Conservation (phyloP, 1,140 invertebrate genomes). For the Drosophila micromelanica region DNA sequence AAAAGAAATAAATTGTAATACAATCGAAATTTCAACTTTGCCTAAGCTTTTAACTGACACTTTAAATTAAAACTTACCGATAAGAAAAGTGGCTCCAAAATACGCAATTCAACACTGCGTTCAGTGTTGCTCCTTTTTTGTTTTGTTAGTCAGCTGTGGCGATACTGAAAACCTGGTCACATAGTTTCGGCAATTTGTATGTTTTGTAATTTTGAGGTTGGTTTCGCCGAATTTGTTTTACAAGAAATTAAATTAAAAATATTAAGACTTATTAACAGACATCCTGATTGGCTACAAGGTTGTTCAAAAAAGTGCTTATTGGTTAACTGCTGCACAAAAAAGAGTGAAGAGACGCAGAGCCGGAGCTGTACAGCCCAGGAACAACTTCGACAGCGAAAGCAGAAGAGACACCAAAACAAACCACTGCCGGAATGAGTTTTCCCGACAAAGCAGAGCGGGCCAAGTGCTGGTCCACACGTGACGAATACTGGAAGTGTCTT, state of each 20-base stretch:
- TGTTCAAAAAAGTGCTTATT: constrained; percentile 2
- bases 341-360: background rate
- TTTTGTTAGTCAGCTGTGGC: constrained; percentile 15
- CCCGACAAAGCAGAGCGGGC: constrained; percentile 92
- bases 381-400: constrained; percentile 3
- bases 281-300: background rate
- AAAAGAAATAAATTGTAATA: constrained; percentile 48
- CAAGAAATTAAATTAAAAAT: background rate
- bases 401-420: constrained; percentile 31
- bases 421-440: constrained; percentile 89
- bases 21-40: background rate
- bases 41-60: background rate
- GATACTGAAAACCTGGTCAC: constrained; percentile 8
- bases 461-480: constrained; percentile 93
- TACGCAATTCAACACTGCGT: constrained; percentile 16
- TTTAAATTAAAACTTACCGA: background rate
- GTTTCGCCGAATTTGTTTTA: constrained; percentile 24
- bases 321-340: background rate
- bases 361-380: background rate
- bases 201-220: constrained; percentile 60
- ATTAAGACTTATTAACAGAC: background rate
- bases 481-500: constrained; percentile 95
- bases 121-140: background rate
- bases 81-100: background rate
- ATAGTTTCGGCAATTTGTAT: constrained; percentile 22